Percentiles rank a stretch among this genome's conserved stretches.
Evolutionary conservation across 1,140 invertebrate species (phyloP).

Genomic region (Lordiphosa clarofinis): DNA sequence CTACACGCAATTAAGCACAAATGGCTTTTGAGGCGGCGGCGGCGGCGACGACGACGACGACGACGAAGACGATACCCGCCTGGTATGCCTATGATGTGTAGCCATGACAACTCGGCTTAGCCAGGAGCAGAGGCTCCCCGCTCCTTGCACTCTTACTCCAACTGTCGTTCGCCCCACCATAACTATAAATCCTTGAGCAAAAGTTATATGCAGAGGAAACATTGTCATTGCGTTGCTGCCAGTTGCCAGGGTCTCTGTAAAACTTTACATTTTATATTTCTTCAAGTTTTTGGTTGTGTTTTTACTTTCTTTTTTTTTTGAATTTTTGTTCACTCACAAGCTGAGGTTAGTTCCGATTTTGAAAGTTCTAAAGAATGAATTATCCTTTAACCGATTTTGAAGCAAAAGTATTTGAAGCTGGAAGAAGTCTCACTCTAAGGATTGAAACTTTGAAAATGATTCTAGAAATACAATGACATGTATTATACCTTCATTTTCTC

Average conservation of each 20-base stretch:
- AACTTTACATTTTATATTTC: slow-evolving; percentile 65
- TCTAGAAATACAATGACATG: too few relatives aligned
- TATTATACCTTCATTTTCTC: too few relatives aligned
- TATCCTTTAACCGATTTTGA: too few relatives aligned
- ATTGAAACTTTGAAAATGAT: too few relatives aligned
- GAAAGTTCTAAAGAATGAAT: too few relatives aligned
- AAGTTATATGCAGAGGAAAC: slow-evolving; percentile 72
- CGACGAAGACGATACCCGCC: neutral
- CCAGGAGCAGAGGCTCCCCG: slow-evolving; percentile 7
- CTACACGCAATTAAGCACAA: slow-evolving; percentile 77
- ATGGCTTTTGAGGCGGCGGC: slow-evolving; percentile 68
- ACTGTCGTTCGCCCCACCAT: slow-evolving; percentile 6
- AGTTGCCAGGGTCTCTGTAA: slow-evolving; percentile 39
- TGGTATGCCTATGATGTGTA: slow-evolving; percentile 57
- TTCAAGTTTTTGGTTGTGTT: slow-evolving; percentile 4
- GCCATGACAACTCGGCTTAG: slow-evolving; percentile 64
- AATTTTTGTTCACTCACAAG: too few relatives aligned
- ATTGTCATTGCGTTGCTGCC: slow-evolving; percentile 59
- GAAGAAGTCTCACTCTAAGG: too few relatives aligned
- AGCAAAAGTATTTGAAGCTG: too few relatives aligned
- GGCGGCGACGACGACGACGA: too few relatives aligned
- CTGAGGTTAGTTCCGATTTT: too few relatives aligned
- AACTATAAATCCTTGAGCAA: slow-evolving; percentile 72
- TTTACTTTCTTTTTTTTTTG: too few relatives aligned
- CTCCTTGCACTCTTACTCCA: neutral